Percentiles rank a stretch among this genome's conserved stretches.
phyloP scores from a whole-genome alignment of 2,113 vertebrate species.

The Rattus rattus region DNA sequence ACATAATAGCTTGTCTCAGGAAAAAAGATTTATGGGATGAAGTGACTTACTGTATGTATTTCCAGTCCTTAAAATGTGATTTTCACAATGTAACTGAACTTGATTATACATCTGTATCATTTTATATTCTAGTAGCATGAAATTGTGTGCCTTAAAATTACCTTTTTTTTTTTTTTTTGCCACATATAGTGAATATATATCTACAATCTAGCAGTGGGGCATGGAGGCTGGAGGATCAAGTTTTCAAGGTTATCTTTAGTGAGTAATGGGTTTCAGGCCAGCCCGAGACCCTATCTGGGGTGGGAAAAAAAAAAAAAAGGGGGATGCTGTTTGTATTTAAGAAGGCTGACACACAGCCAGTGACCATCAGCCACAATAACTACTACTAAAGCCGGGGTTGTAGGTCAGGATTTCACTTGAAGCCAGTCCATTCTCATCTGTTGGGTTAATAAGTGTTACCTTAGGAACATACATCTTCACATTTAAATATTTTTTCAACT shows the following conservation, averaged over 20 bases:
- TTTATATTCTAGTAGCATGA: not conserved
- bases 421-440: not conserved
- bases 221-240: not conserved
- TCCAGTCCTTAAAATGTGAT: not conserved
- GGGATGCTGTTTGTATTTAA: not conserved
- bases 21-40: not conserved
- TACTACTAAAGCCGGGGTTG: not conserved
- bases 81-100: not conserved
- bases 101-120: not conserved
- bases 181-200: not conserved
- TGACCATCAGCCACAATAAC: not conserved
- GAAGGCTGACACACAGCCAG: not conserved
- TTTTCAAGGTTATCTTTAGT: not conserved
- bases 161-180: not conserved
- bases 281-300: not conserved
- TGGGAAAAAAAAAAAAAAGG: rapidly evolving
- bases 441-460: not conserved
- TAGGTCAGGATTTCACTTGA: not conserved
- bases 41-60: not conserved
- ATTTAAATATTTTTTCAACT: not conserved
- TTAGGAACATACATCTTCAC: not conserved
- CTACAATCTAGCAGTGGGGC: not conserved
- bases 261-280: not conserved
- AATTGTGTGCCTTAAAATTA: not conserved
- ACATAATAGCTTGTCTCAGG: not conserved